Percentiles rank a stretch among this genome's conserved stretches.
Evolutionary conservation across 1,140 invertebrate genomes (phyloP).

Genomic region (Danaus plexippus): DNA sequence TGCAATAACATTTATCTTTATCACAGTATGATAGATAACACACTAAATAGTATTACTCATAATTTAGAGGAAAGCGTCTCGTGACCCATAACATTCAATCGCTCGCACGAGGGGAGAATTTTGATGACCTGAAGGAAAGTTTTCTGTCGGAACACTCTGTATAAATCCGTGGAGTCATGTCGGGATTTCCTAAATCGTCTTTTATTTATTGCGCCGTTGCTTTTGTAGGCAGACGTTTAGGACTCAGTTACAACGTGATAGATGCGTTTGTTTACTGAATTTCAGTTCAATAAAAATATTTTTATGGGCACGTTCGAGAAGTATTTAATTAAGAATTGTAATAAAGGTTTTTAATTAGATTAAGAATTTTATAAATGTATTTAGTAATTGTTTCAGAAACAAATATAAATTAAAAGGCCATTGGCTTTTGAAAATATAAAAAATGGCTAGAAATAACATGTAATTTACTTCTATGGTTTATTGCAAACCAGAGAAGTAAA

Average conservation of each 20-base stretch:
- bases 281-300: too few species aligned
- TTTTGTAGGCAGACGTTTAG: constrained; percentile 44
- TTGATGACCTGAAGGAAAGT: constrained; percentile 62
- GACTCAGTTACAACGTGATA: constrained; percentile 15
- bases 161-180: constrained; percentile 61
- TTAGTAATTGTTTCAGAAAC: too few species aligned
- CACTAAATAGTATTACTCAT: constrained; percentile 20
- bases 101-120: constrained; percentile 61
- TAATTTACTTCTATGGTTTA: too few species aligned
- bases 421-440: too few species aligned
- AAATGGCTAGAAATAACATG: too few species aligned
- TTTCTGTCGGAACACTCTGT: constrained; percentile 57
- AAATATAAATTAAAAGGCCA: too few species aligned
- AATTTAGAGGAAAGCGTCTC: constrained; percentile 55
- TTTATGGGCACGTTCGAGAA: constrained; percentile 4
- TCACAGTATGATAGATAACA: constrained; percentile 1
- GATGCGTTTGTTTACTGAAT: constrained; percentile 3
- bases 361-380: too few species aligned
- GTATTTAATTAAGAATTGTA: constrained; percentile 1
- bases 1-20: too few species aligned
- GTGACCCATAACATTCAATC: constrained; percentile 65
- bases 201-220: constrained; percentile 57
- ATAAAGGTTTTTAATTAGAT: too few species aligned
- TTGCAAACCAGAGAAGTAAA: too few species aligned
- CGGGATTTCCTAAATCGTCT: constrained; percentile 60